Percentiles rank a stretch among this genome's conserved stretches.
phyloP scores from a whole-genome alignment of 2,888 invertebrate species.

The Pediacus dermestoides region DNA sequence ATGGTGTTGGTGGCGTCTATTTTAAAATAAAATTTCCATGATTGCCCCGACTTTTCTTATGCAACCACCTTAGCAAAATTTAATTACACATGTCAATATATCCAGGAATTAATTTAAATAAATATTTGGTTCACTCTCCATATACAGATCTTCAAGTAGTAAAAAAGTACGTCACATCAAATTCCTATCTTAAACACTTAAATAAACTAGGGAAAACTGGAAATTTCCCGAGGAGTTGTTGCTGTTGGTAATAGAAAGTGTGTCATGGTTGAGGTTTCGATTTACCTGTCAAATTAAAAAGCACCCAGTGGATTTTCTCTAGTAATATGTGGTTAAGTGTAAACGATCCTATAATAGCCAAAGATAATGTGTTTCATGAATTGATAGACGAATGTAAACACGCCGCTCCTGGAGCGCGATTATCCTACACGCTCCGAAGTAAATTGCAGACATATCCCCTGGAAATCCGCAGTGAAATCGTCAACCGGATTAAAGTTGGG shows the following conservation, averaged over 20 bases:
- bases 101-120: too few species aligned
- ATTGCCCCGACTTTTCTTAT: too few species aligned
- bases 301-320: constrained; percentile 18
- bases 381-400: constrained; percentile 65
- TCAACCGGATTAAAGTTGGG: constrained; percentile 66
- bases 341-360: constrained; percentile 45
- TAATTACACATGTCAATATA: too few species aligned
- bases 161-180: too few species aligned
- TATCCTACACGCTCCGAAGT: constrained; percentile 55
- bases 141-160: too few species aligned
- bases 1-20: too few species aligned
- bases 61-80: too few species aligned
- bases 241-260: constrained; percentile 15
- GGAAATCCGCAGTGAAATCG: constrained; percentile 63
- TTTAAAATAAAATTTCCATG: too few species aligned
- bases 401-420: constrained; percentile 65
- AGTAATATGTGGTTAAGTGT: constrained; percentile 42
- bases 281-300: constrained; percentile 23
- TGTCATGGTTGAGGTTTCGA: constrained; percentile 13
- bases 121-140: too few species aligned
- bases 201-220: constrained; percentile 9
- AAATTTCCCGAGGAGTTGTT: constrained; percentile 9
- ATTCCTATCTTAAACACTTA: too few species aligned
- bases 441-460: constrained; percentile 58
- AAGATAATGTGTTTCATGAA: constrained; percentile 58